Evolutionary conservation across 2,888 invertebrate genomes (phyloP), one percentile per base, ranked within the genome.

Genomic region (Drosophila koepferae): DNA sequence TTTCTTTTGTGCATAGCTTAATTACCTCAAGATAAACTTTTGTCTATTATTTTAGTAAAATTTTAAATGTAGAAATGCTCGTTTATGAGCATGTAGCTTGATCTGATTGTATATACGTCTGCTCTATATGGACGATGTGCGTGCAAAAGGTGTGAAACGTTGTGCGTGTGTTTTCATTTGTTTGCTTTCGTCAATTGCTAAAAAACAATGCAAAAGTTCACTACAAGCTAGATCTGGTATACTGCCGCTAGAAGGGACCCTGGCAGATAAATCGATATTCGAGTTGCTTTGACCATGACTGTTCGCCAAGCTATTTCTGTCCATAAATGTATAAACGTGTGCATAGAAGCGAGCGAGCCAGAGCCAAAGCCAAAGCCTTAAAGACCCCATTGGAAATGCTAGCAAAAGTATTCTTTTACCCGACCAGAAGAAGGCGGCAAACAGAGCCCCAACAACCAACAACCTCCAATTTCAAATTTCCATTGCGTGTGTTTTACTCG

Each of bases 251-350:
- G 56, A 1, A 2, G 9, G 38, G 58, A 56, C 48, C 41, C 41
- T 20, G 62, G 28, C 70, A 74, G 77, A 81, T 72, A 84, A 86
- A 89, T 89, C 89, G 85, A 86, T 85, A 89, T 81, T 83, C 84
- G 69, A 84, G 87, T 80, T 72, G 80, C 77, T 84, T 81, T 79
- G 89, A 73, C 89, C 85, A 69, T 89, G 85, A 87, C 80, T 68
- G 60, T 66, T 54, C 48, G 61, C 60, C 53, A 59, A 63, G 68
- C 72, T 72, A 72, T 69, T 76, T 74, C 40, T 66, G 54, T 63
- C 23, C 63, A 62, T 53, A 56, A 28, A 36, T 23, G 49, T 46
- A 36, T 34, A 16, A 61, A 51, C 51, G 51, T 51, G 18, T 34
- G 6, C 18, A 18, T 3, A n/a, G 34, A 6, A 18, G 34, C 34